Percentiles rank a stretch among this genome's conserved stretches.
Conservation (phyloP, 2,113 vertebrate genomes). For the Podarcis muralis region DNA sequence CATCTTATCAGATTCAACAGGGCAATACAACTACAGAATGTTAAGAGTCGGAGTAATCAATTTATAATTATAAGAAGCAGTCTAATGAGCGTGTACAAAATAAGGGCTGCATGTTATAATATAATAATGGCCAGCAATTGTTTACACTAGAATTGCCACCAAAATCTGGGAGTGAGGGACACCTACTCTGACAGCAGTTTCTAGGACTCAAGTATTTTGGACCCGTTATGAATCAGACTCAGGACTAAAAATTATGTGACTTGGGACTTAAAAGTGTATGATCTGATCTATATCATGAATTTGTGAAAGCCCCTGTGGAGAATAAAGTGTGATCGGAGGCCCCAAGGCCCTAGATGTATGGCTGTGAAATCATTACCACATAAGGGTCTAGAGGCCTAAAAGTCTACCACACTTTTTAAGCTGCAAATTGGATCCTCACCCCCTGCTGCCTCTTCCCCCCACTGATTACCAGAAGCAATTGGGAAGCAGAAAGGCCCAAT, state of each 20-base stretch:
- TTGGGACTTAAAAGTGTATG: too few species aligned
- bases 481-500: not conserved
- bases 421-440: not conserved
- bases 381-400: not conserved
- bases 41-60: not conserved
- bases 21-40: not conserved
- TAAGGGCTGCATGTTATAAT: not conserved
- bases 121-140: not conserved
- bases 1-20: not conserved
- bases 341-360: not conserved
- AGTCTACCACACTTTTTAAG: not conserved
- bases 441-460: not conserved
- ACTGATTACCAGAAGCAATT: not conserved
- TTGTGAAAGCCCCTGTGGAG: not conserved
- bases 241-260: not conserved
- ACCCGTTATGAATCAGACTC: not conserved
- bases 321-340: not conserved
- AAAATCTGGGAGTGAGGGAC: not conserved
- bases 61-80: not conserved
- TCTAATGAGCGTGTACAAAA: not conserved
- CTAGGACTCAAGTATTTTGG: not conserved
- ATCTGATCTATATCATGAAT: not conserved
- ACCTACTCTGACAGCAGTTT: not conserved
- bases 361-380: not conserved
- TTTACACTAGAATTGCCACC: not conserved